These are phyloP conservation scores for Amphipoea oculea DNA, from an alignment of 2,888 invertebrate genomes.

Conservation along the genomic window DNA sequence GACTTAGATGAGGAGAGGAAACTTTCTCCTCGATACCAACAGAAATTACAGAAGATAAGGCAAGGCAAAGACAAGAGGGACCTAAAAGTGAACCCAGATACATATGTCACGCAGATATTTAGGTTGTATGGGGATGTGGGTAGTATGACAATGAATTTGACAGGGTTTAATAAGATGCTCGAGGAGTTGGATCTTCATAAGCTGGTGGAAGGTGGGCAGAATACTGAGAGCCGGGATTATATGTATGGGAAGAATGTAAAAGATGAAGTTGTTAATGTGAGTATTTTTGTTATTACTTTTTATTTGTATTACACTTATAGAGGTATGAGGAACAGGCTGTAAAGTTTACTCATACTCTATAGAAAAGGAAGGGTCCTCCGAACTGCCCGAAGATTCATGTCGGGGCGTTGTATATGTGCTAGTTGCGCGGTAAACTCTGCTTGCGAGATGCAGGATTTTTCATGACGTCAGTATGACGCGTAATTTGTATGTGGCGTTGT, in stretches of 20 bases:
- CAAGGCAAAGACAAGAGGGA: conserved; percentile 77
- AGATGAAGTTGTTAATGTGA: conserved; percentile 86
- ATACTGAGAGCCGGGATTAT: conserved; percentile 73
- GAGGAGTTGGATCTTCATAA: conserved; percentile 90
- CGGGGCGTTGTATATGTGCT: no score
- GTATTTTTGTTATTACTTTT: conserved; percentile 62
- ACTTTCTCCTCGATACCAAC: conserved; percentile 72
- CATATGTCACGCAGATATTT: conserved; percentile 93
- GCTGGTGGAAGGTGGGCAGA: conserved; percentile 85
- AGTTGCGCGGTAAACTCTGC: no score
- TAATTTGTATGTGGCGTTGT: no score
- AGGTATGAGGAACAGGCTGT: no score
- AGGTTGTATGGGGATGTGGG: conserved; percentile 92
- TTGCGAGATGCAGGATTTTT: no score
- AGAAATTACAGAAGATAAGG: conserved; percentile 78
- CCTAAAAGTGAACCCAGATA: conserved; percentile 85
- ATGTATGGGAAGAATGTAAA: conserved; percentile 75
- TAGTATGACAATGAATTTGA: conserved; percentile 91
- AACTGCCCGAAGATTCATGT: no score
- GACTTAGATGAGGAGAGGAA: conserved; percentile 76
- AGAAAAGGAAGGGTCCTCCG: no score
- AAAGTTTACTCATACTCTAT: no score
- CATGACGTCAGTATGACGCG: no score
- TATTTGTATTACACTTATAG: no score
- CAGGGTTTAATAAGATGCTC: conserved; percentile 93